A percentile compares a stretch with the other conserved stretches of the same genome.
These are phyloP conservation scores for Malacoctenus gilli DNA, from an alignment of 2,797 vertebrate species.

Conservation along the genomic window DNA sequence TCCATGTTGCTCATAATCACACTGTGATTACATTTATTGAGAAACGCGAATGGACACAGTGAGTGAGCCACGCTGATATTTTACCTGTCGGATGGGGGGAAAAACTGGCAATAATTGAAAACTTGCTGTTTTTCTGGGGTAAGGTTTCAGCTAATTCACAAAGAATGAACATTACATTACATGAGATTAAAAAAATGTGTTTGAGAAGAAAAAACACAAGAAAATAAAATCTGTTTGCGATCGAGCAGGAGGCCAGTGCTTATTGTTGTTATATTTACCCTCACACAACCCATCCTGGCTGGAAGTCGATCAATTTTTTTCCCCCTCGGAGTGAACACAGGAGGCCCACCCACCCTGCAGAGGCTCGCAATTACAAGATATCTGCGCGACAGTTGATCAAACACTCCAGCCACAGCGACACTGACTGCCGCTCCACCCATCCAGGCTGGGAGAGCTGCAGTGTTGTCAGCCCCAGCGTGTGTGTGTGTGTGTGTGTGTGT, in stretches of 20 bases:
- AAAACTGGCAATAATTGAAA: no score
- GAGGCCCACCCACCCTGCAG: conserved; percentile 23
- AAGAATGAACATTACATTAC: neutral
- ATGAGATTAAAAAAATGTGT: conserved; percentile 4
- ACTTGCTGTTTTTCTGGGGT: neutral
- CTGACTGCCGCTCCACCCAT: conserved; percentile 50
- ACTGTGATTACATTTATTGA: no score
- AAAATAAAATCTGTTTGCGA: neutral
- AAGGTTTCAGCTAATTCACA: neutral
- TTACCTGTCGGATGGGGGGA: no score
- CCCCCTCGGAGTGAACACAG: conserved; percentile 26
- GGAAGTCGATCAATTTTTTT: no score
- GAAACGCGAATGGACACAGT: no score
- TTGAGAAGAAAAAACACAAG: neutral
- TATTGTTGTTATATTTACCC: no score
- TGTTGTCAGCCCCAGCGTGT: conserved; percentile 16
- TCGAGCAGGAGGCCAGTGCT: neutral
- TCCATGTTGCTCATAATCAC: no score
- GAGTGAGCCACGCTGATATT: no score
- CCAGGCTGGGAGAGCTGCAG: conserved; percentile 36
- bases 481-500: conserved; percentile 37
- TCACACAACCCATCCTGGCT: no score
- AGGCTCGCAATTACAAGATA: conserved; percentile 39
- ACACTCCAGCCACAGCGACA: conserved; percentile 36
- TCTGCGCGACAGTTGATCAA: conserved; percentile 49